Conservation (phyloP, 2,888 invertebrate species). For the Rhagonycha lutea region DNA sequence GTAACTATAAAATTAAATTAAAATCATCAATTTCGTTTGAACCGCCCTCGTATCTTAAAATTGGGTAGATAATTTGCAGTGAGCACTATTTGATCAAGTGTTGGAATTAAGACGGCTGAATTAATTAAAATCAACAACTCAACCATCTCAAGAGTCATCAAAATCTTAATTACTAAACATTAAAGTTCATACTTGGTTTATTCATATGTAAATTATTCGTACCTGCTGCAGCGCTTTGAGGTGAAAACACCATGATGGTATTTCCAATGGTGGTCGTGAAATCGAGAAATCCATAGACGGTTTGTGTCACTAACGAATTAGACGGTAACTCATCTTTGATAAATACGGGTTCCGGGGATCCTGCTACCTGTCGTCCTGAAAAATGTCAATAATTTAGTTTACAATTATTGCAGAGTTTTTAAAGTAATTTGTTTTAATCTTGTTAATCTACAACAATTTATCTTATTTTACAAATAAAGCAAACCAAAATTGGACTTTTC, state of each 20-base stretch:
- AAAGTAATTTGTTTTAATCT: background rate
- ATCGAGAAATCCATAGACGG: conserved; percentile 91
- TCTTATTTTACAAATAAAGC: background rate
- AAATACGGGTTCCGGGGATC: conserved; percentile 49
- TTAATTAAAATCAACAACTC: background rate
- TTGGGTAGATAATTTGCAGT: background rate
- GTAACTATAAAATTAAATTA: background rate
- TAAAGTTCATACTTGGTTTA: background rate
- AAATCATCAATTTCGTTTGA: background rate
- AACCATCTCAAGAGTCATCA: background rate
- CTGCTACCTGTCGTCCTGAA: conserved; percentile 39
- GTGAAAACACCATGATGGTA: conserved; percentile 93
- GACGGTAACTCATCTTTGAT: conserved; percentile 36
- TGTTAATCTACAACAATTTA: background rate
- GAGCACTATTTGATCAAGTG: background rate
- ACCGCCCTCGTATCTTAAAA: background rate
- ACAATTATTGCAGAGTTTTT: conserved; percentile 19
- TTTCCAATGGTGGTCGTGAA: conserved; percentile 93
- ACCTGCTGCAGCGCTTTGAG: conserved; percentile 77
- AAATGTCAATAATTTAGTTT: conserved; percentile 24
- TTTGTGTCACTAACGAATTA: conserved; percentile 72
- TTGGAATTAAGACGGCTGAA: background rate
- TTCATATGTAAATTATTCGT: conserved; percentile 26
- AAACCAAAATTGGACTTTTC: background rate
- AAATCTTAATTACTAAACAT: background rate